These are phyloP conservation scores for Belgica antarctica DNA, from an alignment of 2,888 invertebrate genomes.

Conservation along the genomic window DNA sequence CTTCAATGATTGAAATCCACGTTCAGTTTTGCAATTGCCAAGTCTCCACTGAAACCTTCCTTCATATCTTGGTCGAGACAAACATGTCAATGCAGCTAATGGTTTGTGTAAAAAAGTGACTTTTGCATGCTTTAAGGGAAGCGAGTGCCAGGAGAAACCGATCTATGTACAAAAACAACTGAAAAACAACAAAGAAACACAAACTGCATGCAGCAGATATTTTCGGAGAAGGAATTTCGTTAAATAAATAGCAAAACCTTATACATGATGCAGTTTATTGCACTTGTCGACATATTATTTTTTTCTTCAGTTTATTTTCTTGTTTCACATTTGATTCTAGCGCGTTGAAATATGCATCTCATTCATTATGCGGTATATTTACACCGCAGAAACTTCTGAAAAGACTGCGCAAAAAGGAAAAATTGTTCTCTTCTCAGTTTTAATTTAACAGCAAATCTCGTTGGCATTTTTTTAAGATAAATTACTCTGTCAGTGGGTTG, in stretches of 20 bases:
- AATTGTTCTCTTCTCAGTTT: constrained; percentile 7
- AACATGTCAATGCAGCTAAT: neutral
- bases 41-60: too few relatives aligned
- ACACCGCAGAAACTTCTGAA: neutral
- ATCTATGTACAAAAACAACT: neutral
- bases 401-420: too few relatives aligned
- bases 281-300: constrained; percentile 34
- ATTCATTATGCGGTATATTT: constrained; percentile 39
- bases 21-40: too few relatives aligned
- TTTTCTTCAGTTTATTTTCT: constrained; percentile 16
- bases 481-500: constrained; percentile 5
- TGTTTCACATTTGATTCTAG: neutral
- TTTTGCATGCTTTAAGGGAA: constrained; percentile 6
- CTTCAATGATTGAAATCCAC: neutral
- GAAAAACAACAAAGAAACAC: too few relatives aligned
- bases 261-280: constrained; percentile 29
- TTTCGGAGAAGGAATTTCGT: neutral
- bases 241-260: constrained; percentile 1
- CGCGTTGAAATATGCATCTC: constrained; percentile 15
- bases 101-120: neutral
- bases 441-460: neutral
- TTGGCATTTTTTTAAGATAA: constrained; percentile 7
- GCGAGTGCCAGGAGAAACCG: neutral
- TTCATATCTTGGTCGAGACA: too few relatives aligned
- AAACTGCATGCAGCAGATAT: neutral